Base-by-base conservation (phyloP, 2,113 vertebrate species). In the Eulemur macaco region DNA sequence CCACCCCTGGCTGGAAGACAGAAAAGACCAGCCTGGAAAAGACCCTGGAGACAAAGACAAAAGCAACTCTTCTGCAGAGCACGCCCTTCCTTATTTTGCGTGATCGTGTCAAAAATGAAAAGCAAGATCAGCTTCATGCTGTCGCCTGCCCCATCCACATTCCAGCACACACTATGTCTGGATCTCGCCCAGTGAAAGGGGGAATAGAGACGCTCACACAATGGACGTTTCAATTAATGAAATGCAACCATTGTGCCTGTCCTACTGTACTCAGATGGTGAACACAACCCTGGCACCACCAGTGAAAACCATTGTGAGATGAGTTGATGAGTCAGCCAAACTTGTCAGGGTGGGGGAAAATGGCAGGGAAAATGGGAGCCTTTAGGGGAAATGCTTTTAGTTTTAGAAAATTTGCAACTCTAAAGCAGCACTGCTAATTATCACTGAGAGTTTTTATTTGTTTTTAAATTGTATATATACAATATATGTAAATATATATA, bases 141-240 rank as follows among this genome's bases (percentile, higher is more conserved):
- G 82, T 39, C 60, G 66, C 92, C 93, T 45, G 37, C 27, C 6
- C 71, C 80, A 31, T 13, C 78, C 89, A 45, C 82, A n/a, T 89
- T 89, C 96, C 95, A 92, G 82, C 87, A 77, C 58, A 92, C 93
- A 84, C 96, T 87, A 90, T 97, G 58, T 34, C 71, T 98, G 97
- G 97, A 96, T 58, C 56, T 58, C 66, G 39, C 96, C 98, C 98
- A 97, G 85, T 34, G 97, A 95, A 77, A 8, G 89, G 96, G 94
- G 93, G 73, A 96, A 0, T 0, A 94, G 96, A 97, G 94, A 78
- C 37, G 23, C 90, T 96, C 64, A 64, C 96, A 99, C 98, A 98
- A 98, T 97, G 97, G 97, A 97, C 68, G 93, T 97, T 97, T 98
- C 86, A 97, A 66, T 94, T 66, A 89, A 92, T 98, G 98, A 98